Conservation (phyloP, 2,113 vertebrate species). For the Recurvirostra avosetta region DNA sequence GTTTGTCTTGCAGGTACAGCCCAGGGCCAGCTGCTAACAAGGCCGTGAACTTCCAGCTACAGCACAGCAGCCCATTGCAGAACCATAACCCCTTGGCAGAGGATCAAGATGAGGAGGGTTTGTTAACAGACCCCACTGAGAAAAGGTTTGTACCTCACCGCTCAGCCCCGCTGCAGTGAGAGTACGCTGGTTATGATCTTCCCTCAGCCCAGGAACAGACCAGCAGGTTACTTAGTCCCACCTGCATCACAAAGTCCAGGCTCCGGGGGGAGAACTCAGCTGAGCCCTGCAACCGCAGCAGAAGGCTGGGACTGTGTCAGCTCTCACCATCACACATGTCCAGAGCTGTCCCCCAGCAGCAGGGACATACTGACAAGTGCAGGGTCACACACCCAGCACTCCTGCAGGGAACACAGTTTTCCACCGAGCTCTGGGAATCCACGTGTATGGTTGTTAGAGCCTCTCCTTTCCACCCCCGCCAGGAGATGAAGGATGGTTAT, state of each 20-base stretch:
- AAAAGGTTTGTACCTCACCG: slow-evolving; percentile 54
- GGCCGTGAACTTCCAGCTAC: slow-evolving; percentile 5
- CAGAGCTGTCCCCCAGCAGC: not conserved
- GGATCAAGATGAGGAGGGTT: not conserved
- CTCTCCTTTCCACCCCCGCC: not conserved
- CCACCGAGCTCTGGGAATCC: not conserved
- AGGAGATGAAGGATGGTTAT: not conserved
- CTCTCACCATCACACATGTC: not conserved
- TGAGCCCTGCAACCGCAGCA: not conserved
- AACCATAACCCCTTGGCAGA: not conserved
- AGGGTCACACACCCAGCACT: not conserved
- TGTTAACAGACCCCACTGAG: slow-evolving; percentile 48
- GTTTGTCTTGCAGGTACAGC: slow-evolving; percentile 8
- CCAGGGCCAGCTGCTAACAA: not conserved
- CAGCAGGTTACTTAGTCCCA: not conserved
- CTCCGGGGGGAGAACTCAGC: not conserved
- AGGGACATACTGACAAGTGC: not conserved
- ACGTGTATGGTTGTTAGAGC: not conserved
- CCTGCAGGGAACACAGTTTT: not conserved
- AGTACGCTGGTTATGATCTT: rapidly evolving
- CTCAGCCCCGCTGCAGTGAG: not conserved
- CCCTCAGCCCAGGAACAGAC: not conserved
- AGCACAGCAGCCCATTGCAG: not conserved
- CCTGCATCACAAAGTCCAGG: not conserved
- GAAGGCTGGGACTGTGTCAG: not conserved